phyloP scores from a whole-genome alignment of 2,113 vertebrate species.

The Chaetodon trifascialis region DNA sequence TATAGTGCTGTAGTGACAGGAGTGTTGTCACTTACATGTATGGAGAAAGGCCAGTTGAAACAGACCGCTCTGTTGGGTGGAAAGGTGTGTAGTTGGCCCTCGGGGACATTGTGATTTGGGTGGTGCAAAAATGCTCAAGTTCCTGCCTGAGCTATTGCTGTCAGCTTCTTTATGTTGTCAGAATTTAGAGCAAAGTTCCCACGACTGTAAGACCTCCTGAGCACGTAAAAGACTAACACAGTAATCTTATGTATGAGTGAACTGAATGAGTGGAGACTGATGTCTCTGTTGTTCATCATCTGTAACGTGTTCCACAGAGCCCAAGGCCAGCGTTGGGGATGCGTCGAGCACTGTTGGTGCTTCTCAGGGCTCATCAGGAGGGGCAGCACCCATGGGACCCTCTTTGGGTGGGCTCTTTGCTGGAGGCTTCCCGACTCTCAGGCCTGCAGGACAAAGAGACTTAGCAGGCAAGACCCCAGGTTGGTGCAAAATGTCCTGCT shows the following conservation, averaged over 20 bases:
- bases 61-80: background rate
- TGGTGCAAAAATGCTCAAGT: slow-evolving; percentile 11
- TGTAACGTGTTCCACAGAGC: slow-evolving; percentile 76
- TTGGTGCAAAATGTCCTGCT: slow-evolving; percentile 56
- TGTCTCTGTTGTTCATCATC: background rate
- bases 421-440: slow-evolving; percentile 93
- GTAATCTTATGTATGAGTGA: background rate
- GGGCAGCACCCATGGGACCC: slow-evolving; percentile 77
- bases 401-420: slow-evolving; percentile 92
- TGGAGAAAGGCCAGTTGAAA: background rate
- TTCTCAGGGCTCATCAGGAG: slow-evolving; percentile 72
- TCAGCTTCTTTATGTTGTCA: background rate
- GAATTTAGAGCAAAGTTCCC: background rate
- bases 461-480: slow-evolving; percentile 77
- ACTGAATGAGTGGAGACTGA: background rate
- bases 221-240: background rate
- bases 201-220: background rate
- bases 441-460: slow-evolving; percentile 91
- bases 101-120: background rate
- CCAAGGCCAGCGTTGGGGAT: slow-evolving; percentile 84
- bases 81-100: slow-evolving; percentile 1
- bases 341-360: slow-evolving; percentile 50
- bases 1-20: background rate
- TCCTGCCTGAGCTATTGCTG: background rate
- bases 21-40: background rate